Base-by-base conservation (phyloP, 2,113 vertebrate species). In the Gasterosteus nipponicus region DNA sequence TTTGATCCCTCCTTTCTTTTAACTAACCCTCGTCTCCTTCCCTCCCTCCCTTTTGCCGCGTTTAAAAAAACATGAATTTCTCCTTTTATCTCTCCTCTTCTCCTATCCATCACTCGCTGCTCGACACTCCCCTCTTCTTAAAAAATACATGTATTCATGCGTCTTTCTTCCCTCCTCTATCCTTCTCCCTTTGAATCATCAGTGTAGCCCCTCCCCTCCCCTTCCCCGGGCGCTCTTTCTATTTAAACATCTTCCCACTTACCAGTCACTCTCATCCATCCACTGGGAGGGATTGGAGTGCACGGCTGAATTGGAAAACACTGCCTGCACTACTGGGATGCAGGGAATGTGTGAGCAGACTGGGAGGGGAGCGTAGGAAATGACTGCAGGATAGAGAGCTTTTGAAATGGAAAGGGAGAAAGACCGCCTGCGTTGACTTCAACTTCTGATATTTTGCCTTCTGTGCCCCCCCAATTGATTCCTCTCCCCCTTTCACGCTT, bases 241-340 rank as follows among this genome's bases (percentile, higher is more conserved):
- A 51, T 62, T 74, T 53, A 77, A 80, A 79, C 60, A 62, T 38
- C 61, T 63, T 57, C 73, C 53, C 47, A 54, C 57, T 69, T 39
- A 49, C 68, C 61, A 73, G 73, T 74, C 44, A 66, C 80, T 69
- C 73, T 69, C 69, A 59, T 78, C 69, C 72, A 56, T 62, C 73
- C 31, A 11, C 81, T 69, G 70, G 65, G 71, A 70, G 35, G 29
- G 59, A 68, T 4, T 77, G 74, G 73, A 69, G 72, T 59, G 66
- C 46, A 10, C 15, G 33, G 33, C 33, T 57, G 60, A 83, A 88
- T 81, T 61, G 82, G 60, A 53, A 56, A 76, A 78, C 0, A 31
- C 62, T 57, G 79, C 42, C 44, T 26, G 77, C 64, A 47, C 44
- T 33, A 22, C 44, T 35, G 69, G 69, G 69, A 70, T 57, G 26